Conservation (phyloP, 2,797 vertebrate genomes). For the Sphenodon punctatus region DNA sequence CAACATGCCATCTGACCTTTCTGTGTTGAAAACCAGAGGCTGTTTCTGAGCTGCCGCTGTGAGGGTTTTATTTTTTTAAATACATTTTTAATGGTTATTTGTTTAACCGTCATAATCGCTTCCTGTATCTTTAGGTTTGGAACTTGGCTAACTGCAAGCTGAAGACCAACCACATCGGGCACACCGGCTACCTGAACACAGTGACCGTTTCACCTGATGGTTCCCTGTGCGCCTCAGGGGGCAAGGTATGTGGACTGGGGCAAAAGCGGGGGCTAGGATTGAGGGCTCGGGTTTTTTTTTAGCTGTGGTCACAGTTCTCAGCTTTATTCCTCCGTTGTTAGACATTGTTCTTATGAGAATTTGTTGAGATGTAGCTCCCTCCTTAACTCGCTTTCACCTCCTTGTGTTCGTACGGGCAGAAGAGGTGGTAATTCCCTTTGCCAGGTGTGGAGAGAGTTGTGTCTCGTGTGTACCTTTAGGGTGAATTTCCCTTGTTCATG, state of each 20-base stretch:
- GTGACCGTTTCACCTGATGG: constrained; percentile 96
- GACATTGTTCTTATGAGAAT: too few relatives aligned
- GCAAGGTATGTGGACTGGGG: constrained; percentile 80
- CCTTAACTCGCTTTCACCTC: too few relatives aligned
- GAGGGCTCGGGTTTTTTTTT: accelerated
- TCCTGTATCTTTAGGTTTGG: constrained; percentile 78
- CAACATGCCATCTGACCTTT: constrained; percentile 55
- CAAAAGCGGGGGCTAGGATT: accelerated
- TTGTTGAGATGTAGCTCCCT: too few relatives aligned
- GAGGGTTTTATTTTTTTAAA: too few relatives aligned
- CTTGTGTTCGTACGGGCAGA: too few relatives aligned
- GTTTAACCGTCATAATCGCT: too few relatives aligned
- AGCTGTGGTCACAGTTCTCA: background rate
- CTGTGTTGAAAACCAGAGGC: constrained; percentile 74
- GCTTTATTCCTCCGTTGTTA: background rate
- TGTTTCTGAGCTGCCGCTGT: constrained; percentile 72
- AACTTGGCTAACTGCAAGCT: constrained; percentile 98
- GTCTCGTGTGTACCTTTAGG: too few relatives aligned
- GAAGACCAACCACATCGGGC: constrained; percentile 98
- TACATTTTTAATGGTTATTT: too few relatives aligned
- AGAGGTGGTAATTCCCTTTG: too few relatives aligned
- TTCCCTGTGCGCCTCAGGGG: constrained; percentile 95
- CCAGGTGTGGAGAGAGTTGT: too few relatives aligned
- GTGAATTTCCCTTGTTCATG: too few relatives aligned
- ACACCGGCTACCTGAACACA: constrained; percentile 95